Conservation (phyloP, 2,113 vertebrate species). For the Gymnobelideus leadbeateri region DNA sequence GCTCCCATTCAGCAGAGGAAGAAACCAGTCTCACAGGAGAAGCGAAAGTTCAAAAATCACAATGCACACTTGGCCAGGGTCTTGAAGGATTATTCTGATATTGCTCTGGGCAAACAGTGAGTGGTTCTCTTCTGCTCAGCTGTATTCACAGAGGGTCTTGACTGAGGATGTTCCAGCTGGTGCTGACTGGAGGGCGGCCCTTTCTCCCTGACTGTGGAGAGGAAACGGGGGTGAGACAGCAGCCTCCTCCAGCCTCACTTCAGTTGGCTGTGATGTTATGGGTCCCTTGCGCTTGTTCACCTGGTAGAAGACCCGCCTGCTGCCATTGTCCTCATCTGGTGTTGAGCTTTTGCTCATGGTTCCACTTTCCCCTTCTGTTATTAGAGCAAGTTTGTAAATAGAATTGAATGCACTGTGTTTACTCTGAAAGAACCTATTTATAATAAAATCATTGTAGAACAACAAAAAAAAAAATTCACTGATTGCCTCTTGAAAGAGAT, state of each 20-base stretch:
- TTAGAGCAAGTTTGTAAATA: conserved; percentile 75
- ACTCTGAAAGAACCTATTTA: conserved; percentile 75
- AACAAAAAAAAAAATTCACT: too few relatives aligned
- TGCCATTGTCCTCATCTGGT: conserved; percentile 70
- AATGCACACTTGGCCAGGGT: conserved; percentile 98
- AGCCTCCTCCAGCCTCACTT: conserved; percentile 51
- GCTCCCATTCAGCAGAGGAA: conserved; percentile 94
- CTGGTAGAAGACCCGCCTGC: conserved; percentile 67
- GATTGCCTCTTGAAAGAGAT: too few relatives aligned
- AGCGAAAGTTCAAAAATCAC: conserved; percentile 97
- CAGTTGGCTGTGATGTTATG: not conserved
- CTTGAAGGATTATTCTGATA: conserved; percentile 97
- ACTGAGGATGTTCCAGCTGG: conserved; percentile 54
- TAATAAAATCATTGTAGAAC: conserved; percentile 80
- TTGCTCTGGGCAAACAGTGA: conserved; percentile 91
- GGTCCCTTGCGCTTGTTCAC: conserved; percentile 62
- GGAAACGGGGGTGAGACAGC: conserved; percentile 60
- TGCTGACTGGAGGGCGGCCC: conserved; percentile 72
- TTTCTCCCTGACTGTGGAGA: conserved; percentile 57
- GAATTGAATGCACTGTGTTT: conserved; percentile 71
- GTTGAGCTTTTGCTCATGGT: conserved; percentile 78
- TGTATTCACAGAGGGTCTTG: conserved; percentile 55
- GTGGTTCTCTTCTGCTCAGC: conserved; percentile 26
- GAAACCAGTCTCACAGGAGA: conserved; percentile 94
- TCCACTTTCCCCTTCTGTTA: conserved; percentile 76